phyloP scores from a whole-genome alignment of 2,797 vertebrate species.

The Argentina silus region DNA sequence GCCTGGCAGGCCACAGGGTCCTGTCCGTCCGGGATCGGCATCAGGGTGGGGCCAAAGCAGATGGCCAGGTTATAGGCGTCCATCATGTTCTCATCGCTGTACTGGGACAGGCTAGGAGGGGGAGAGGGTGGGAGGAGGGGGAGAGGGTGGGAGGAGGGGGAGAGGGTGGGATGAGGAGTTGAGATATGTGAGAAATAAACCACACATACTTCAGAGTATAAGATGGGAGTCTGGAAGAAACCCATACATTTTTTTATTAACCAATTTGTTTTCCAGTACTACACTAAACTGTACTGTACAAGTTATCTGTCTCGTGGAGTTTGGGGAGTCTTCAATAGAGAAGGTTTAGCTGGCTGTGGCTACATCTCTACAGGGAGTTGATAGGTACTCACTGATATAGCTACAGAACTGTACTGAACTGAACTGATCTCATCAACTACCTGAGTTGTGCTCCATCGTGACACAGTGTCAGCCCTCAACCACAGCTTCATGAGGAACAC shows the following conservation, averaged over 20 bases:
- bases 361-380: neutral
- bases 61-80: conserved; percentile 98
- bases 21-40: conserved; percentile 96
- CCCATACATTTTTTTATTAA: too few species aligned
- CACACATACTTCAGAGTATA: neutral
- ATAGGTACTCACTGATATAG: neutral
- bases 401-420: too few species aligned
- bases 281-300: neutral
- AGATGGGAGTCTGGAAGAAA: neutral
- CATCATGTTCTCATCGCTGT: conserved; percentile 99
- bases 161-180: neutral
- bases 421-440: neutral
- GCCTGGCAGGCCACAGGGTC: conserved; percentile 96
- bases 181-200: neutral
- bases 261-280: neutral
- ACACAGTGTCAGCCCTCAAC: conserved; percentile 16
- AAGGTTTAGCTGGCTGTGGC: neutral
- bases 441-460: conserved; percentile 1
- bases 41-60: conserved; percentile 97
- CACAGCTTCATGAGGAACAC: conserved; percentile 11
- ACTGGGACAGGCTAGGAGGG: conserved; percentile 91
- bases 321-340: neutral
- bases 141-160: neutral
- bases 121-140: neutral
- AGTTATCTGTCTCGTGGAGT: neutral